Evolutionary conservation across 2,797 vertebrate genomes (phyloP).

Genomic region (Austrolebias charrua): DNA sequence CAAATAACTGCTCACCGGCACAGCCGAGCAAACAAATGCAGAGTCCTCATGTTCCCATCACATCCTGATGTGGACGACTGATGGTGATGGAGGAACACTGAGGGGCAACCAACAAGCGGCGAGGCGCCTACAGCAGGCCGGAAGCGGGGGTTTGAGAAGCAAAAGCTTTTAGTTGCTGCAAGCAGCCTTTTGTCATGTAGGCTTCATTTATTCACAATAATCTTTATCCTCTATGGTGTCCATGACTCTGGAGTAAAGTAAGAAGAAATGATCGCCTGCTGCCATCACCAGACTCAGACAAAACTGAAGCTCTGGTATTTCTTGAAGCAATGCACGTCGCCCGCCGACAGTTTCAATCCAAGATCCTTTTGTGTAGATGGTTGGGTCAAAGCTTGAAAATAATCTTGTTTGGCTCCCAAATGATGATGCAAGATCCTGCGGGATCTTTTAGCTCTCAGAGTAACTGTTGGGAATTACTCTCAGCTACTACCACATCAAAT

Average conservation of each 20-base stretch:
- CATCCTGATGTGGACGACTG: conserved; percentile 17
- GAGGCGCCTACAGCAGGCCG: conserved; percentile 21
- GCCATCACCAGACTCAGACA: not conserved
- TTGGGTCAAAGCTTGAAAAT: no score
- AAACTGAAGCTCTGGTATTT: not conserved
- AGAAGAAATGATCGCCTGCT: conserved; percentile 8
- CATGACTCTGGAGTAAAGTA: conserved; percentile 5
- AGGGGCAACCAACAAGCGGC: conserved; percentile 32
- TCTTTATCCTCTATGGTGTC: conserved; percentile 33
- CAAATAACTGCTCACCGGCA: conserved; percentile 34
- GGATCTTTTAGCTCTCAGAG: no score
- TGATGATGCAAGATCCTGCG: no score
- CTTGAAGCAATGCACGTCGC: no score
- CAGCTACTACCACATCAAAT: no score
- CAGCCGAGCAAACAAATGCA: conserved; percentile 24
- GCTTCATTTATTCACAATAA: conserved; percentile 34
- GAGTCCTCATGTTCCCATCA: conserved; percentile 17
- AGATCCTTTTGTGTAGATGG: no score
- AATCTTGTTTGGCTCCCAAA: no score
- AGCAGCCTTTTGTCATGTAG: conserved; percentile 48
- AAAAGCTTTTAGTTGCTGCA: conserved; percentile 55
- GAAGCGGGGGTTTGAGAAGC: conserved; percentile 4
- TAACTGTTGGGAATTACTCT: no score
- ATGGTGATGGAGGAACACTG: conserved; percentile 38
- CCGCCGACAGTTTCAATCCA: no score